Conservation (phyloP, 2,888 invertebrate species). For the Lymantria monacha region DNA sequence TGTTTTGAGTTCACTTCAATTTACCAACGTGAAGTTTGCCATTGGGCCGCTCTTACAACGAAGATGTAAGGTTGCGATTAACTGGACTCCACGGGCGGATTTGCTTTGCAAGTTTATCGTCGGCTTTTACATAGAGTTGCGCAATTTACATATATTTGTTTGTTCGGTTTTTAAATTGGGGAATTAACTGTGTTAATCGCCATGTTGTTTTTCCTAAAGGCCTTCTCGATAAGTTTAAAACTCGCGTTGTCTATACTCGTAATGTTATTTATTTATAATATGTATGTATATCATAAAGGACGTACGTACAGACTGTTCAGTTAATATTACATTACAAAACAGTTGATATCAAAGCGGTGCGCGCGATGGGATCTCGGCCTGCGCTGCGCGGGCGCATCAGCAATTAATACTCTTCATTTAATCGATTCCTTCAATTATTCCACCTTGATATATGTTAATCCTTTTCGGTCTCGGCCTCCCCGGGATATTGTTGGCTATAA, state of each 20-base stretch:
- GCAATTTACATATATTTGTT: slow-evolving; percentile 81
- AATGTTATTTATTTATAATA: slow-evolving; percentile 34
- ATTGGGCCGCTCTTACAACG: slow-evolving; percentile 32
- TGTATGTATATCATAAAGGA: slow-evolving; percentile 25
- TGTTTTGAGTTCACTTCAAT: slow-evolving; percentile 76
- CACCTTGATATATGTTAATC: slow-evolving; percentile 80
- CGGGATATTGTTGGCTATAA: slow-evolving; percentile 80
- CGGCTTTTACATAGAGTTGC: slow-evolving; percentile 77
- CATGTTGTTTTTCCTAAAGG: slow-evolving; percentile 59
- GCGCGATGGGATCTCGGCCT: slow-evolving; percentile 56
- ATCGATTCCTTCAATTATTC: slow-evolving; percentile 82
- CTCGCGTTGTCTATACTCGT: slow-evolving; percentile 30
- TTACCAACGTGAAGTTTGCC: slow-evolving; percentile 44
- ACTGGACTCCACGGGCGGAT: slow-evolving; percentile 6
- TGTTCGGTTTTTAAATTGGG: slow-evolving; percentile 80
- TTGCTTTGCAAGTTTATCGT: slow-evolving; percentile 59
- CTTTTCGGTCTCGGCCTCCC: slow-evolving; percentile 69
- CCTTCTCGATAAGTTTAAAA: slow-evolving; percentile 41
- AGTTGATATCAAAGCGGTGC: slow-evolving; percentile 45
- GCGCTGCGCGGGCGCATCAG: slow-evolving; percentile 75
- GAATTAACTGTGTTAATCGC: slow-evolving; percentile 76
- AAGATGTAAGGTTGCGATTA: slow-evolving; percentile 42
- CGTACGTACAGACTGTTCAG: slow-evolving; percentile 37
- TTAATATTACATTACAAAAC: slow-evolving; percentile 45
- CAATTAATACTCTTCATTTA: slow-evolving; percentile 81